Evolutionary conservation across 2,888 invertebrate genomes (phyloP).

Genomic region (Operophtera brumata): DNA sequence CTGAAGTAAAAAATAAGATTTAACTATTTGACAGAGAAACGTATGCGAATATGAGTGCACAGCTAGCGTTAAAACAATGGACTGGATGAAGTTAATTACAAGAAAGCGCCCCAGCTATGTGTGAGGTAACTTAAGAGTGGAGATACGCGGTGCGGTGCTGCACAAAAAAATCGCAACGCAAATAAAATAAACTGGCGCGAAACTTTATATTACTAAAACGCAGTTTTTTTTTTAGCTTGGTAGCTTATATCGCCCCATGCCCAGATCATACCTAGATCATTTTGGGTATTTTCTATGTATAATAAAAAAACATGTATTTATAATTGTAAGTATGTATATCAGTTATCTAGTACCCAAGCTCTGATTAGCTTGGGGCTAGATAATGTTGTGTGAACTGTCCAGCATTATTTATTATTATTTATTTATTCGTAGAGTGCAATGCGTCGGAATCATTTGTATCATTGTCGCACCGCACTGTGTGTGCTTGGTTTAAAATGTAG

Average conservation of each 20-base stretch:
- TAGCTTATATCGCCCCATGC: too few species aligned
- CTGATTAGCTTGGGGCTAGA: too few species aligned
- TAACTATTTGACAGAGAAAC: constrained; percentile 52
- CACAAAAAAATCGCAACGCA: not conserved
- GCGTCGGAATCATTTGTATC: too few species aligned
- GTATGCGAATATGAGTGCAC: constrained; percentile 38
- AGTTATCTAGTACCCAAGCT: too few species aligned
- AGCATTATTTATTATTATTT: too few species aligned
- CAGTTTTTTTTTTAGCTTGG: too few species aligned
- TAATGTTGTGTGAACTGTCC: too few species aligned
- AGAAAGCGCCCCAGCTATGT: constrained; percentile 43
- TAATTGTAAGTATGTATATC: too few species aligned
- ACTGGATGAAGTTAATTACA: constrained; percentile 53
- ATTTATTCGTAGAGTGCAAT: not conserved
- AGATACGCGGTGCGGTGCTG: not conserved
- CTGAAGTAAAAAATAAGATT: constrained; percentile 20
- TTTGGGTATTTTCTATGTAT: too few species aligned
- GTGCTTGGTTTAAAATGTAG: not conserved
- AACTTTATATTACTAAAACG: too few species aligned
- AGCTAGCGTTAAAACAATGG: constrained; percentile 58
- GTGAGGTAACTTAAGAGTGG: constrained; percentile 20
- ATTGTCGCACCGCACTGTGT: constrained; percentile 2
- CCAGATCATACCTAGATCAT: too few species aligned
- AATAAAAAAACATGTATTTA: too few species aligned
- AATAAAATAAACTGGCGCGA: not conserved